Conservation (phyloP, 2,113 vertebrate species). For the Zootoca vivipara region DNA sequence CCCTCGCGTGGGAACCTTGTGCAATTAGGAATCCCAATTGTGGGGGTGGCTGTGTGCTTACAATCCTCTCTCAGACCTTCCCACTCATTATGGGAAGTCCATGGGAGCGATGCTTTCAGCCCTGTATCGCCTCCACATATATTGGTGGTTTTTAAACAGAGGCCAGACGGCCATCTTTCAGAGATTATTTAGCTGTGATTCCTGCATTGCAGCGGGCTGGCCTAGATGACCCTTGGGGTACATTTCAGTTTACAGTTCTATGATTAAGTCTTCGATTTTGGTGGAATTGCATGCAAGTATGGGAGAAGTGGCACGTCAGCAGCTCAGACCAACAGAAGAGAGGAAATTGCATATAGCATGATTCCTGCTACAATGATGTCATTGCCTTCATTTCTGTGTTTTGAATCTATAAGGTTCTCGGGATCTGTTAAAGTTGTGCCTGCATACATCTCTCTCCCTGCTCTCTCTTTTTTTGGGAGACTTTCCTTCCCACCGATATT, state of each 20-base stretch:
- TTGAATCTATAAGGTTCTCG: background rate
- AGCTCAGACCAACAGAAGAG: background rate
- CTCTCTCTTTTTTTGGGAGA: slow-evolving; percentile 21
- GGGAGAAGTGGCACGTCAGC: background rate
- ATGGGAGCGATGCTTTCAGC: too few species aligned
- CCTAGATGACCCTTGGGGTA: too few species aligned
- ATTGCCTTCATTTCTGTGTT: too few species aligned
- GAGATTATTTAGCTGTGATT: too few species aligned
- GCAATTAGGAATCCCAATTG: too few species aligned
- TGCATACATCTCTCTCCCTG: background rate
- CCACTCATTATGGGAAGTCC: background rate
- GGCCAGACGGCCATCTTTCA: too few species aligned
- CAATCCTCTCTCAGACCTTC: background rate
- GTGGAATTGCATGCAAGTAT: background rate
- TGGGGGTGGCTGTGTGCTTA: background rate
- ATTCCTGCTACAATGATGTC: background rate
- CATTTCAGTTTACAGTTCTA: too few species aligned
- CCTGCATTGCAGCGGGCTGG: too few species aligned
- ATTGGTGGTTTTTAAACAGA: too few species aligned
- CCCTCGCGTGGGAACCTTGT: too few species aligned
- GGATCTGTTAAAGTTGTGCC: background rate
- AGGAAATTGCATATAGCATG: background rate
- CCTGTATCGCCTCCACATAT: too few species aligned
- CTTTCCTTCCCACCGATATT: slow-evolving; percentile 10
- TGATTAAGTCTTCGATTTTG: background rate